Conservation (phyloP, 2,113 vertebrate genomes). For the Vulpes lagopus region DNA sequence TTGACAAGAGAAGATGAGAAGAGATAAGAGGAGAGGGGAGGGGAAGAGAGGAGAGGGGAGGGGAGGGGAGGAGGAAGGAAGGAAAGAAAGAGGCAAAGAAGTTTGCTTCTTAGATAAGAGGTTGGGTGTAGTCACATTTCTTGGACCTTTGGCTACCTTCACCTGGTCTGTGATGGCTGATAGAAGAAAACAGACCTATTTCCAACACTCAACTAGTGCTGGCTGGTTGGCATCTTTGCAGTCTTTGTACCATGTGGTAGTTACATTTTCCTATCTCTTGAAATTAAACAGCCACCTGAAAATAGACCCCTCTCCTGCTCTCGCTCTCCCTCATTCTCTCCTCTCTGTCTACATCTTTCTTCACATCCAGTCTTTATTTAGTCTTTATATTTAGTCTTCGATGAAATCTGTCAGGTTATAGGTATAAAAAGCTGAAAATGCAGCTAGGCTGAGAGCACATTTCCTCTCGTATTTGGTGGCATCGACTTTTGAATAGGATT, state of each 20-base stretch:
- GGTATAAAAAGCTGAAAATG: conserved; percentile 54
- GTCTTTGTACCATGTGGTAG: neutral
- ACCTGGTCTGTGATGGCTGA: neutral
- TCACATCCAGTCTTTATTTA: neutral
- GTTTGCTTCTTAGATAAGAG: neutral
- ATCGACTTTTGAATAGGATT: conserved; percentile 78
- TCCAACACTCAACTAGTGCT: neutral
- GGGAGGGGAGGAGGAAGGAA: neutral
- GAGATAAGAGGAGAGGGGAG: neutral
- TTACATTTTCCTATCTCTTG: neutral
- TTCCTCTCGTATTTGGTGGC: conserved; percentile 72
- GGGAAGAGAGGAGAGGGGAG: too few relatives aligned
- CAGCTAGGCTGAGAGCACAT: conserved; percentile 63
- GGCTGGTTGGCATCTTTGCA: neutral
- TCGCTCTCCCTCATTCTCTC: neutral
- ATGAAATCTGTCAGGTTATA: conserved; percentile 66
- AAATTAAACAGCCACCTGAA: conserved; percentile 66
- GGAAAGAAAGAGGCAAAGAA: neutral
- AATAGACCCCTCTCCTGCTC: neutral
- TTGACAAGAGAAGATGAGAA: neutral
- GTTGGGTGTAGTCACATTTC: rapidly evolving
- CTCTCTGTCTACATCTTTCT: neutral
- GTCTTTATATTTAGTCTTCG: conserved; percentile 32
- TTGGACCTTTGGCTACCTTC: neutral
- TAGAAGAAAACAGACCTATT: neutral